These are phyloP conservation scores for Onychostruthus taczanowskii DNA, from an alignment of 2,113 vertebrate species.

Conservation along the genomic window DNA sequence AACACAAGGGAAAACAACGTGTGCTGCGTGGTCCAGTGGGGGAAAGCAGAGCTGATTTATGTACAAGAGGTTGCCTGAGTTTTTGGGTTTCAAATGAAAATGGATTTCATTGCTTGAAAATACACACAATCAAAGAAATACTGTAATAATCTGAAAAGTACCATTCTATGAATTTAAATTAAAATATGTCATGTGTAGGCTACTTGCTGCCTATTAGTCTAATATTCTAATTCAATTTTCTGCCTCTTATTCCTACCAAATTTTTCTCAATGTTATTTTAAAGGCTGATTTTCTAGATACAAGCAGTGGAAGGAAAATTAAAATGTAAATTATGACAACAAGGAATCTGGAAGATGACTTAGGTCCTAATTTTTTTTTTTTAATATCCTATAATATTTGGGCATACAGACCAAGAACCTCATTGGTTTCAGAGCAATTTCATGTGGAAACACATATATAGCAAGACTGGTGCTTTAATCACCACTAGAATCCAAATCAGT, in stretches of 20 bases:
- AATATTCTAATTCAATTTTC: neutral
- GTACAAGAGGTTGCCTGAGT: neutral
- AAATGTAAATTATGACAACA: neutral
- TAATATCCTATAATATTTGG: neutral
- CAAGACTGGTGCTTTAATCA: neutral
- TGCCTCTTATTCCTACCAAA: neutral
- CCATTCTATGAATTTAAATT: neutral
- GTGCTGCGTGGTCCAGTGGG: neutral
- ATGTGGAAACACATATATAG: neutral
- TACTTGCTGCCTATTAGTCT: neutral
- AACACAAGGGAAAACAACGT: neutral
- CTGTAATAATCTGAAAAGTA: neutral
- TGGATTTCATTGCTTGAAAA: neutral
- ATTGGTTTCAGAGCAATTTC: neutral
- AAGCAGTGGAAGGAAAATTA: neutral
- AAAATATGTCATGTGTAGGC: neutral
- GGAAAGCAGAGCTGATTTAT: neutral
- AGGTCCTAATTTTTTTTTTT: neutral
- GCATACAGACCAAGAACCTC: neutral
- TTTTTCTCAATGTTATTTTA: neutral
- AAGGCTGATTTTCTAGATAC: neutral
- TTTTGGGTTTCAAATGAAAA: neutral
- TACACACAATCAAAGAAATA: neutral
- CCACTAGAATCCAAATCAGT: neutral
- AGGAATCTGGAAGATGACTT: neutral